phyloP scores from a whole-genome alignment of 2,888 invertebrate genomes.

The Lycophotia porphyrea region DNA sequence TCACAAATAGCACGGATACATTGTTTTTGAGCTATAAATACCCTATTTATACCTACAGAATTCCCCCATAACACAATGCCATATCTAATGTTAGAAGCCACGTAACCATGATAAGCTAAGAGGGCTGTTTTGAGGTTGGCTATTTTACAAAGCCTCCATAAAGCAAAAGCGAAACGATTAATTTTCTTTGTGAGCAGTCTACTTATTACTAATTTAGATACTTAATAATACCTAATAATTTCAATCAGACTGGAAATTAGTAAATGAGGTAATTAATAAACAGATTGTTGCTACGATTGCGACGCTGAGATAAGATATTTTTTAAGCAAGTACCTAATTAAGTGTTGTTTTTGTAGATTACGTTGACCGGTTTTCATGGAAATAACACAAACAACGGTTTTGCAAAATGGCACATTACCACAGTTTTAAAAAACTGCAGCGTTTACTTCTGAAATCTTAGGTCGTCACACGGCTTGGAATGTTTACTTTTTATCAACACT shows the following conservation, averaged over 20 bases:
- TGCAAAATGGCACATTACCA: not conserved
- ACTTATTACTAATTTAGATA: not conserved
- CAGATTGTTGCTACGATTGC: slow-evolving; percentile 15
- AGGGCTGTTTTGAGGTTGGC: too few relatives aligned
- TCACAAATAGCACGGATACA: too few relatives aligned
- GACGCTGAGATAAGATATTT: slow-evolving; percentile 15
- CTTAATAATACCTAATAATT: not conserved
- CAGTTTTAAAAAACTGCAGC: not conserved
- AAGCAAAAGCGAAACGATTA: too few relatives aligned
- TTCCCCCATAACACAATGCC: too few relatives aligned
- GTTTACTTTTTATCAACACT: too few relatives aligned
- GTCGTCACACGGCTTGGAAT: not conserved
- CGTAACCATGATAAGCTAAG: too few relatives aligned
- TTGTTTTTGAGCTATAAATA: too few relatives aligned
- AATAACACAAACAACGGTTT: not conserved
- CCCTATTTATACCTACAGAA: too few relatives aligned
- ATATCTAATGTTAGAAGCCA: too few relatives aligned
- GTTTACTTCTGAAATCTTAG: not conserved
- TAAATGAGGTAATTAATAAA: slow-evolving; percentile 27
- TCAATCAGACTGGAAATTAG: not conserved
- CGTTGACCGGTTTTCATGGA: not conserved
- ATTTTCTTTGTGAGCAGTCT: too few relatives aligned
- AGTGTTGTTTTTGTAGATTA: slow-evolving; percentile 12
- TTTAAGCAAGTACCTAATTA: not conserved
- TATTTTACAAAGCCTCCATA: too few relatives aligned